phyloP scores from a whole-genome alignment of 2,888 invertebrate genomes.

The Oligia latruncula region DNA sequence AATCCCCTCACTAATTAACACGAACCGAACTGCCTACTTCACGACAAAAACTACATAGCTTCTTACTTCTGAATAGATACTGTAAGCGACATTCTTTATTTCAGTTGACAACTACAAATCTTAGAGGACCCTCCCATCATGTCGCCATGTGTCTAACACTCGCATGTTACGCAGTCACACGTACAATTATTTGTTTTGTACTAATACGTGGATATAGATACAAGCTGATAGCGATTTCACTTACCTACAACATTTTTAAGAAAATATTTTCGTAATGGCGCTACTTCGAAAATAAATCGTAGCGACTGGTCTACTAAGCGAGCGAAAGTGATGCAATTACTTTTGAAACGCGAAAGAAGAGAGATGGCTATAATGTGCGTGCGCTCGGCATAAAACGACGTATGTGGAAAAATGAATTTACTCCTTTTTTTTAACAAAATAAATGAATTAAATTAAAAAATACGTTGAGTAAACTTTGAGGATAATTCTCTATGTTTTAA shows the following conservation, averaged over 20 bases:
- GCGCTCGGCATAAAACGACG: too few species aligned
- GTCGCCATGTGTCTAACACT: constrained; percentile 85
- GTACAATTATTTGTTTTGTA: constrained; percentile 76
- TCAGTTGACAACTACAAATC: constrained; percentile 88
- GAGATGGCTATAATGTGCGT: too few species aligned
- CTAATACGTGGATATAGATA: constrained; percentile 53
- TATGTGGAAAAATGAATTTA: too few species aligned
- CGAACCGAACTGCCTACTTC: constrained; percentile 50
- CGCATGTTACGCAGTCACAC: constrained; percentile 82
- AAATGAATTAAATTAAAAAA: too few species aligned
- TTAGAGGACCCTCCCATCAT: constrained; percentile 83
- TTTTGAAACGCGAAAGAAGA: too few species aligned
- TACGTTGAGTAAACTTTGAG: too few species aligned
- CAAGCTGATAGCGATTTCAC: constrained; percentile 62
- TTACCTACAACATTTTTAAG: not conserved
- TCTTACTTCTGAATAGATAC: constrained; percentile 69
- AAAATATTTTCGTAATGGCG: not conserved
- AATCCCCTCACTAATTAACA: constrained; percentile 23
- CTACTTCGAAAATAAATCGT: too few species aligned
- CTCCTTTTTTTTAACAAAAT: too few species aligned
- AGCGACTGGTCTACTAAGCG: too few species aligned
- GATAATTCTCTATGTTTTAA: too few species aligned
- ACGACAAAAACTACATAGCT: constrained; percentile 65
- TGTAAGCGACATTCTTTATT: constrained; percentile 81
- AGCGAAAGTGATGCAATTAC: too few species aligned